Evolutionary conservation across 2,113 vertebrate genomes (phyloP).

Genomic region (Halichoerus grypus): DNA sequence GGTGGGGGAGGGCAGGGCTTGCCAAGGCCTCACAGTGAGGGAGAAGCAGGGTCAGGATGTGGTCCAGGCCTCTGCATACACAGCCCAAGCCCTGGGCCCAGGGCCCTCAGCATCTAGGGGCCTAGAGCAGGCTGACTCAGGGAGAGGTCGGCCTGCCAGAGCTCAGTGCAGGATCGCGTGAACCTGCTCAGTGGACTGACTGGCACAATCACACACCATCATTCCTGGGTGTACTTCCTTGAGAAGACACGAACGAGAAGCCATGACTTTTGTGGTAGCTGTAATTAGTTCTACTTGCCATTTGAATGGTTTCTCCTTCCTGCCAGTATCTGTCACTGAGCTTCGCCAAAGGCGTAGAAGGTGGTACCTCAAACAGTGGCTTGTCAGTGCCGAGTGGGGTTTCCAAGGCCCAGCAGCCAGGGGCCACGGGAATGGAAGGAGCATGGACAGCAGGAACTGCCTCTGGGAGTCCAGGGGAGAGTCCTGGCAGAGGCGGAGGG

Average conservation of each 20-base stretch:
- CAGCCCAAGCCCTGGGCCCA: neutral
- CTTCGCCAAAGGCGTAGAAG: accelerated
- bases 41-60: neutral
- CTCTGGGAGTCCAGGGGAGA: no score
- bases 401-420: neutral
- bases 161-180: neutral
- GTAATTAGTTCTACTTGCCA: neutral
- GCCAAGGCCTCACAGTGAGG: neutral
- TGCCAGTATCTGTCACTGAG: neutral
- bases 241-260: neutral
- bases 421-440: neutral
- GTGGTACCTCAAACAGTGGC: neutral
- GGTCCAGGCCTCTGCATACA: neutral
- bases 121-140: neutral
- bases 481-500: neutral
- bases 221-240: neutral
- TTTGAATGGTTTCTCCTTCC: neutral
- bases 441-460: neutral
- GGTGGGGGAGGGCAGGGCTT: neutral
- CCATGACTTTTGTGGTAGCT: neutral
- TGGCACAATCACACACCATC: accelerated
- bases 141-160: neutral
- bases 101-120: neutral
- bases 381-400: neutral
- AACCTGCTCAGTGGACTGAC: neutral